Percentiles rank a stretch among this genome's conserved stretches.
These are phyloP conservation scores for Himalopsyche kuldschensis DNA, from an alignment of 2,888 invertebrate species.

Conservation along the genomic window DNA sequence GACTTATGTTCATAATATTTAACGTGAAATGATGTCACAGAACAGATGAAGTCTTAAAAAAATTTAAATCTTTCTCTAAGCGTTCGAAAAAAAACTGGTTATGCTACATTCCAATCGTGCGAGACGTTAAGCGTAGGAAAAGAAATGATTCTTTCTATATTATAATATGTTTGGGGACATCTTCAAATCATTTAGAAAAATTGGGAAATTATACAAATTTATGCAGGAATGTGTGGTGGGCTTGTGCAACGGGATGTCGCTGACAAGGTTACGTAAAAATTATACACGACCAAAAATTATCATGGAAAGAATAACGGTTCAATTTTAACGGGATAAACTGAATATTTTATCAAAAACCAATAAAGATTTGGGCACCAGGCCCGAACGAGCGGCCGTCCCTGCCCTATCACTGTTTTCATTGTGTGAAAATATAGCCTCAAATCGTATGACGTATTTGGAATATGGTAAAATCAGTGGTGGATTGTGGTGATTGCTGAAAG, in stretches of 20 bases:
- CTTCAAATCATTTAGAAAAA: slow-evolving; percentile 27
- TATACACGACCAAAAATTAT: background rate
- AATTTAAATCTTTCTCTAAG: background rate
- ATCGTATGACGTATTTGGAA: too few relatives aligned
- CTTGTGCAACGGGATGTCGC: slow-evolving; percentile 6
- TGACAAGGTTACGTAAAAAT: slow-evolving; percentile 19
- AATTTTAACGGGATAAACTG: background rate
- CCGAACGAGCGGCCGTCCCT: too few relatives aligned
- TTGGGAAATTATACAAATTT: slow-evolving; percentile 28
- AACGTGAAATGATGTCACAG: background rate
- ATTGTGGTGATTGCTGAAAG: too few relatives aligned
- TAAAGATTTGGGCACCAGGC: too few relatives aligned
- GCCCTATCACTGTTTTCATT: too few relatives aligned
- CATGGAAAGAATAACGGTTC: background rate
- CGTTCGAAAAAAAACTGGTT: slow-evolving; percentile 10
- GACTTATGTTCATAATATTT: too few relatives aligned
- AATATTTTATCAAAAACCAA: background rate
- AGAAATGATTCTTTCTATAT: background rate
- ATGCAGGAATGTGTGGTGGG: slow-evolving; percentile 29
- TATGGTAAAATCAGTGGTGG: too few relatives aligned
- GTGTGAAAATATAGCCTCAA: too few relatives aligned
- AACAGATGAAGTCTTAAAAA: background rate
- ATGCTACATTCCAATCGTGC: slow-evolving; percentile 18
- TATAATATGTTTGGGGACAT: background rate
- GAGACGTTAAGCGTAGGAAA: background rate